A percentile compares a stretch with the other conserved stretches of the same genome.
These are phyloP conservation scores for Chionoecetes opilio DNA, from an alignment of 1,140 invertebrate genomes.

Conservation along the genomic window DNA sequence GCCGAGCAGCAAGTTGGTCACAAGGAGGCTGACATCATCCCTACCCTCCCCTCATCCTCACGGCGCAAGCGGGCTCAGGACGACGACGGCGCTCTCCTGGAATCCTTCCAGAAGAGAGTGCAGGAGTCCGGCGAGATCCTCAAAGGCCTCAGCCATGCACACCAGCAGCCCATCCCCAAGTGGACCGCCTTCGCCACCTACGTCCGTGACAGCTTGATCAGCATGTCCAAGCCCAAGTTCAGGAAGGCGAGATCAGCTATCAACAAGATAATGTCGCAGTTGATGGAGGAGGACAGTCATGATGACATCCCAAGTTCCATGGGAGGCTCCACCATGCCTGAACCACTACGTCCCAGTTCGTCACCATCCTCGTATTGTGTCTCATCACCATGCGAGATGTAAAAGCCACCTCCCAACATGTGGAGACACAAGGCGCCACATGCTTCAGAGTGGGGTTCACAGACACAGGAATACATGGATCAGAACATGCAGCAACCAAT, in stretches of 20 bases:
- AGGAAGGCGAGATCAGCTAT: background rate
- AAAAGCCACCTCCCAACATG: background rate
- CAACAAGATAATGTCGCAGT: background rate
- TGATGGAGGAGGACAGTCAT: background rate
- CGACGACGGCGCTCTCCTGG: background rate
- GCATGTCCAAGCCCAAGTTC: background rate
- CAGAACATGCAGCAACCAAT: background rate
- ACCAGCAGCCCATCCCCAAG: background rate
- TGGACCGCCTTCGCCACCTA: background rate
- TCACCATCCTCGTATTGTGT: background rate
- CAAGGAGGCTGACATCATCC: background rate
- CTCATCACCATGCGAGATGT: background rate
- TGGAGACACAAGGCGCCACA: background rate
- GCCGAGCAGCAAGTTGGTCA: background rate
- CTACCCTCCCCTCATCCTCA: background rate
- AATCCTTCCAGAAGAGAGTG: background rate
- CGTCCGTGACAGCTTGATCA: background rate
- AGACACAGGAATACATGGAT: background rate
- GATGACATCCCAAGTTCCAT: background rate
- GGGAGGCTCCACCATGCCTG: background rate
- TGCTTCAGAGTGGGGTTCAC: background rate
- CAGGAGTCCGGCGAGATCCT: background rate
- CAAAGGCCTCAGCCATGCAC: background rate
- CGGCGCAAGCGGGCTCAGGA: background rate
- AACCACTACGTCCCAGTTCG: background rate